Conservation (phyloP, 2,797 vertebrate species). For the Ceyx erithaca region DNA sequence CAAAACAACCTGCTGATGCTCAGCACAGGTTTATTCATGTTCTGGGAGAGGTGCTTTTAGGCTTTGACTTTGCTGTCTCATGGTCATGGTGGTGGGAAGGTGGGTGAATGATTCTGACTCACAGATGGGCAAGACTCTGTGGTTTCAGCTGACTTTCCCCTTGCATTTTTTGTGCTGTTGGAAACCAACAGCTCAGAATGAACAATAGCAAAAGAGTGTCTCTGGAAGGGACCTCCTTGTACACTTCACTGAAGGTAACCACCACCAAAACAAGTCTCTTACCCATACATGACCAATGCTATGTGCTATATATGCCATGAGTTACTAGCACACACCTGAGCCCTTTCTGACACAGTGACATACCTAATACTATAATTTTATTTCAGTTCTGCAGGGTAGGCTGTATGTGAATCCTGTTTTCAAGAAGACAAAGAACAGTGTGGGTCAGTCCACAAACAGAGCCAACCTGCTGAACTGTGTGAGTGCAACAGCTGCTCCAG, state of each 20-base stretch:
- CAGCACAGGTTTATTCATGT: slow-evolving; percentile 20
- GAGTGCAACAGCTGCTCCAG: slow-evolving; percentile 49
- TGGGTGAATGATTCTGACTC: slow-evolving; percentile 36
- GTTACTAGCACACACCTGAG: not conserved
- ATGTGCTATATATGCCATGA: not conserved
- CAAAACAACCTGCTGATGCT: not conserved
- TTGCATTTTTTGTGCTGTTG: not conserved
- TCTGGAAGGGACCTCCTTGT: not conserved
- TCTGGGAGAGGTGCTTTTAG: not conserved
- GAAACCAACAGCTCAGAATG: not conserved
- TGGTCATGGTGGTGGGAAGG: not conserved
- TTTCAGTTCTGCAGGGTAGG: not conserved
- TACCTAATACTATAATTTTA: not conserved
- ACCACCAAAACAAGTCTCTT: not conserved
- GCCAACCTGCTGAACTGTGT: not conserved
- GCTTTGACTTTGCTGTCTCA: not conserved
- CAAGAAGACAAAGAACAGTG: not conserved
- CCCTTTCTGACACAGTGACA: fast-evolving
- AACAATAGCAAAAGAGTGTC: not conserved
- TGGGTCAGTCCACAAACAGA: not conserved
- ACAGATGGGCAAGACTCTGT: not conserved
- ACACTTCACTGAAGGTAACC: not conserved
- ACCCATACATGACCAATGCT: not conserved
- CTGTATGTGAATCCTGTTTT: not conserved
- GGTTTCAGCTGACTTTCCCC: slow-evolving; percentile 28